Base-by-base conservation (phyloP, 2,113 vertebrate genomes). In the Pedetes capensis region DNA sequence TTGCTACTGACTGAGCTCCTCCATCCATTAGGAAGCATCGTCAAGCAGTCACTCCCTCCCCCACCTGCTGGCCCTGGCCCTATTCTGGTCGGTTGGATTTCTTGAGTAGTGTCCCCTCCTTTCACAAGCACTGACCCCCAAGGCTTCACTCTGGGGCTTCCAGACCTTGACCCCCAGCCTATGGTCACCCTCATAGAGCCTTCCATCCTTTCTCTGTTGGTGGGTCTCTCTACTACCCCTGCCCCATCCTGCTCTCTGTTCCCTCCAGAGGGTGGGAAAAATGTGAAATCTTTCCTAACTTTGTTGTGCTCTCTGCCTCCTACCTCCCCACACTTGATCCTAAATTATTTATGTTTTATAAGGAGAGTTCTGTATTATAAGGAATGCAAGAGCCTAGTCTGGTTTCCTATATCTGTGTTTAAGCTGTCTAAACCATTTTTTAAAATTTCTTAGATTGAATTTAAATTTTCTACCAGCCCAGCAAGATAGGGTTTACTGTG, bases 321-420 rank as follows among this genome's bases (percentile, higher is more conserved):
- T 1, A 11, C 11, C 12, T 34, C 25, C 8, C 2, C 25, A 34
- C 39, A 13, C 11, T 57, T 23, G 23, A 27, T 37, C 20, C 63
- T 85, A 95, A 93, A 78, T 92, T 87, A 84, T 85, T 64, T 69
- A 51, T 88, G 55, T 71, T 87, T 87, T 90, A n/a, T 90, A 93
- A 44, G 95, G 63, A 85, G 8, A 89, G 8, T 8, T 53, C 39
- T 84, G 29, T 63, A 86, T 74, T 66, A 13, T 20, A 83, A 59
- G 76, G 14, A 8, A 27, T 29, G n/a, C 2, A 44, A 16, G 23
- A 27, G 8, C 14, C 68, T 74, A 34, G 4, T 12, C n/a, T 51
- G 37, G 0, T 10, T 51, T 78, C 53, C 75, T 55, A 3, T 83
- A 49, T 71, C 53, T 95, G 14, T 90, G 25, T 75, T 75, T 83